Evolutionary conservation across 2,888 invertebrate species (phyloP), one percentile per base, ranked within the genome.

Genomic region (Drosophila lutescens): DNA sequence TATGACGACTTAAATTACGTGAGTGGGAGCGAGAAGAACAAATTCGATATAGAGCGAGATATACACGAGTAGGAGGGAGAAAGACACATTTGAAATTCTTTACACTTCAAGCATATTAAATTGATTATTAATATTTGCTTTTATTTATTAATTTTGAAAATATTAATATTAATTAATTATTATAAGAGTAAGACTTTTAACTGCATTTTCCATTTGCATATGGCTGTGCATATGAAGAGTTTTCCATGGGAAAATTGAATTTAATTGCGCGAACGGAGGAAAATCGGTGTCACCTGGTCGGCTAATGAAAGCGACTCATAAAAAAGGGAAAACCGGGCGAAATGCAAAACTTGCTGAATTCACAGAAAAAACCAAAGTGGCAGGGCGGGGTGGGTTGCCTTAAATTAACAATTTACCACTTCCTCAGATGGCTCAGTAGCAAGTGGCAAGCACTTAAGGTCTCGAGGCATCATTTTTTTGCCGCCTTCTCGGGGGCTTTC

Each of bases 361-460:
- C 32, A 34, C 20, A 44, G 10, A 30, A 20, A 54, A 50, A 69
- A 13, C 26, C 6, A 12, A 74, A 30, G 30, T 30, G 30, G 13
- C 32, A 9, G 17, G 23, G 4, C n/a, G 5, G 4, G 15, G 23
- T 5, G 46, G 41, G 72, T 78, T 70, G 79, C 78, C 86, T 79
- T 80, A 85, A 87, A 85, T 86, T 80, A 85, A 80, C 77, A 81
- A 87, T 85, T 86, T 85, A 80, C 79, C 83, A 83, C 78, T 66
- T 65, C 38, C 46, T 59, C 61, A 47, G 41, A 44, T 40, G 63
- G 43, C 63, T 44, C 65, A 41, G 47, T 46, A 67, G 66, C 74
- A 77, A 73, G 67, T 80, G 78, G 68, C 80, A 73, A 40, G 67
- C 72, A 86, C 76, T 86, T 85, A 71, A 74, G 77, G 80, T 70